Conservation (phyloP, 2,113 vertebrate genomes). For the Proterorhinus semilunaris region DNA sequence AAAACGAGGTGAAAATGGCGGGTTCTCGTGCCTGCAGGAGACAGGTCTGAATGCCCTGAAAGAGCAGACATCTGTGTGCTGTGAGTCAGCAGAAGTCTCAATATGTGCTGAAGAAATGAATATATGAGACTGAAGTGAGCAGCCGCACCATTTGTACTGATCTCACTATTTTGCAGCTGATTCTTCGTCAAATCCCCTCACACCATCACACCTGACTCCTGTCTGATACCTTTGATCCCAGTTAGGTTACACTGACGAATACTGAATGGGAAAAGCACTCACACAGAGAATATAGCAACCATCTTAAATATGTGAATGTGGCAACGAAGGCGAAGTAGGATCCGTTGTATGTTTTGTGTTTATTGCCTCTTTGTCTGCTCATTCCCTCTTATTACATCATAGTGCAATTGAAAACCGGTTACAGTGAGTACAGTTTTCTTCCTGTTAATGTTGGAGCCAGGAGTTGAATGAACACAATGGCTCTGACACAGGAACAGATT, state of each 20-base stretch:
- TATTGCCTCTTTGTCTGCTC: conserved; percentile 2
- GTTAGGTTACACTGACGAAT: conserved; percentile 8
- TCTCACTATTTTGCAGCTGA: conserved; percentile 25
- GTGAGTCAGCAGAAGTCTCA: conserved; percentile 52
- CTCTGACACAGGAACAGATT: conserved; percentile 54
- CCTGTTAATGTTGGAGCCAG: conserved; percentile 1
- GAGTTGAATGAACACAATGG: conserved; percentile 41
- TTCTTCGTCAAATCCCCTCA: conserved; percentile 11
- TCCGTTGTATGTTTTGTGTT: background rate
- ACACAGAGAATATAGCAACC: conserved; percentile 15
- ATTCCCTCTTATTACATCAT: conserved; percentile 6
- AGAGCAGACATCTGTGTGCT: conserved; percentile 57
- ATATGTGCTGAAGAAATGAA: conserved; percentile 50
- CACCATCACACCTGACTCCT: conserved; percentile 11
- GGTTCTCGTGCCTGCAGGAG: conserved; percentile 52
- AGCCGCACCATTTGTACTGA: conserved; percentile 54
- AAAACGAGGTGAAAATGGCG: conserved; percentile 62
- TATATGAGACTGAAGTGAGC: conserved; percentile 32
- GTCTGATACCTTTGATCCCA: conserved; percentile 44
- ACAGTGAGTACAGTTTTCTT: background rate
- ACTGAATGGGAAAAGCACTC: conserved; percentile 18
- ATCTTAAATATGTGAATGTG: conserved; percentile 20
- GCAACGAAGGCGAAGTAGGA: background rate
- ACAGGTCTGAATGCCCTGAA: conserved; percentile 43
- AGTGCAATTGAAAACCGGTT: conserved; percentile 5